Evolutionary conservation across 2,888 invertebrate species (phyloP), one percentile per base, ranked within the genome.

Genomic region (Drosophila buzzatii): DNA sequence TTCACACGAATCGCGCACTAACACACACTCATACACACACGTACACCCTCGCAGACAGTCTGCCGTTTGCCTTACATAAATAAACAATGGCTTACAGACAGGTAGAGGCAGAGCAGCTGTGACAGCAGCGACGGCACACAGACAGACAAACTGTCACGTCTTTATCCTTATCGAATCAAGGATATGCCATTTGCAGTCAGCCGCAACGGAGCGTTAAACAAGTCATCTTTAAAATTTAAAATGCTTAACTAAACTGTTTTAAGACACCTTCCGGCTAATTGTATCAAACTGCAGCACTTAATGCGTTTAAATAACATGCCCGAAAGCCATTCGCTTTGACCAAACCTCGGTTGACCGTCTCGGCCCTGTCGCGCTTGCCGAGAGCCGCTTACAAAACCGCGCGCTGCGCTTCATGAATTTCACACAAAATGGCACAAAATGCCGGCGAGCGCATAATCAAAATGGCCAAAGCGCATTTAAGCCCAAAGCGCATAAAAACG

Each of bases 401-500:
- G 55, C 75, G 70, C 37, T 53, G 44, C 68, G 84, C 85, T 72
- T 65, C 85, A 73, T 81, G 84, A 89, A 87, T 81, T 86, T 72
- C 78, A 73, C 73, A 79, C 76, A 72, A 79, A 82, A 68, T 71
- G 73, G 56, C 49, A 9, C 39, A 42, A 53, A 63, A 42, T 45
- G n/a, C 31, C 31, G 49, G 41, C 70, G 60, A 58, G 63, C 60
- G 75, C 79, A 79, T 88, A 73, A 82, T 85, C 85, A 83, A 85
- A 83, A 87, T 88, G 79, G 70, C 71, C 80, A 90, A 88, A 90
- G 85, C 85, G 88, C 85, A 85, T 85, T 87, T 78, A 87, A 84
- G 79, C 76, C 79, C 78, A 81, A 68, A 87, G 85, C 73, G 82
- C 73, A 78, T 79, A 89, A 89, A 83, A 84, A 81, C 65, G 60